Evolutionary conservation across 2,888 invertebrate species (phyloP), one percentile per base, ranked within the genome.

Genomic region (Tenthredo amoena): DNA sequence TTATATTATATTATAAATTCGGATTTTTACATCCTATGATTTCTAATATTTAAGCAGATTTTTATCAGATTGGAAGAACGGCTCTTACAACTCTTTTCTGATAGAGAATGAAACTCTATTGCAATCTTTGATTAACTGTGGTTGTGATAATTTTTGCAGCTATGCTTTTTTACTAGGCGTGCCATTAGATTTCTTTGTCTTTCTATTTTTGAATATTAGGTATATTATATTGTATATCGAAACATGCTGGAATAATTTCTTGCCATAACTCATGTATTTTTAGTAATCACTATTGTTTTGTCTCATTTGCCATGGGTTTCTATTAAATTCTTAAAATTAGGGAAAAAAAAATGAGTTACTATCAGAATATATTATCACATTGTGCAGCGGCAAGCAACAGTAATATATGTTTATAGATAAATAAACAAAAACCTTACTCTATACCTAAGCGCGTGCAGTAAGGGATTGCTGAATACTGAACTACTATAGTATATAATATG

Each of bases 71-170:
- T 26, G 10, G 26, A 62, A 62, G 55, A 55, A 55, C 18, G 6
- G 55, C 18, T 18, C 4, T 18, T 50, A 50, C 5, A 55, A n/a
- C 6, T 55, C 71, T 88, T 88, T 68, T 68, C 12, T 68, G 83
- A 85, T 79, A 82, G 68, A 81, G 5, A 40, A 81, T 81, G 40
- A 62, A 62, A 81, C 34, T 26, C 9, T 81, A 81, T 81, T 26
- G 40, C 40, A 81, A 81, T 81, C 81, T 62, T 21, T 81, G 37
- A 81, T 58, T 62, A 40, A 81, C 81, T 47, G 12, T 81, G 62
- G 81, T 81, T 81, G 81, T 81, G 81, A 81, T 81, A 40, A 81
- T 62, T 50, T 81, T 83, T 68, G 83, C 83, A 83, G 68, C 83
- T 83, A 83, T 83, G 34, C 43, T 83, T 68, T 40, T 62, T 26